Conservation (phyloP, 2,888 invertebrate genomes). For the Ophion costatus region DNA sequence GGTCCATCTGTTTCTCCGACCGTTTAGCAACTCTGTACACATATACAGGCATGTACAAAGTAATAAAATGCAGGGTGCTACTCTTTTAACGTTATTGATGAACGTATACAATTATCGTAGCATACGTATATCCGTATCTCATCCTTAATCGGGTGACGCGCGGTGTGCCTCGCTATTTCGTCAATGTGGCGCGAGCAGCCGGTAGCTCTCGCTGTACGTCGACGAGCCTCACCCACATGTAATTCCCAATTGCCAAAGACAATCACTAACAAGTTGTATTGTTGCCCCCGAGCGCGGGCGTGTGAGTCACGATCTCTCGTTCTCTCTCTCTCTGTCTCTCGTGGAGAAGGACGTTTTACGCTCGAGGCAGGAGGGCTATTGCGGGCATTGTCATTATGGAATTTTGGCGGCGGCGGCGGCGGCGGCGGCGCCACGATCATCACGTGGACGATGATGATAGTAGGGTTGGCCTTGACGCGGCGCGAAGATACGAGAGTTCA, state of each 20-base stretch:
- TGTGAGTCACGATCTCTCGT: constrained; percentile 76
- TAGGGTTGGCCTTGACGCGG: constrained; percentile 25
- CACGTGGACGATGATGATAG: constrained; percentile 12
- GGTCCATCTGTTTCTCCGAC: constrained; percentile 71
- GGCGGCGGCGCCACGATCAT: constrained; percentile 5
- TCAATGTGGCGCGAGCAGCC: constrained; percentile 30
- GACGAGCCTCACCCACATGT: constrained; percentile 61
- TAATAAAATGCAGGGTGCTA: constrained; percentile 29
- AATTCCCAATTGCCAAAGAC: constrained; percentile 80
- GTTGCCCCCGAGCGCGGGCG: constrained; percentile 78
- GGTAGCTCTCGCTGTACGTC: constrained; percentile 15
- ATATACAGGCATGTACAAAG: constrained; percentile 5
- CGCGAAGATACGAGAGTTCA: not conserved
- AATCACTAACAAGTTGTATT: constrained; percentile 80
- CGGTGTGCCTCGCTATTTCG: constrained; percentile 38
- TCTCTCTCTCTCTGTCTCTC: constrained; percentile 4
- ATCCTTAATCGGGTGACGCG: constrained; percentile 31
- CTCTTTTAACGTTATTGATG: constrained; percentile 45
- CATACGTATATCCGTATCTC: constrained; percentile 30
- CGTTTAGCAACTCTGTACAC: constrained; percentile 16
- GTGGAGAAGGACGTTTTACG: not conserved
- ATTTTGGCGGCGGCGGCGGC: constrained; percentile 49
- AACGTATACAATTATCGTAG: constrained; percentile 48
- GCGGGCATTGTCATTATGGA: constrained; percentile 25
- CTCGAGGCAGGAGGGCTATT: constrained; percentile 13